Evolutionary conservation across 2,113 vertebrate species (phyloP), one percentile per base, ranked within the genome.

Genomic region (Sisor rabdophorus): DNA sequence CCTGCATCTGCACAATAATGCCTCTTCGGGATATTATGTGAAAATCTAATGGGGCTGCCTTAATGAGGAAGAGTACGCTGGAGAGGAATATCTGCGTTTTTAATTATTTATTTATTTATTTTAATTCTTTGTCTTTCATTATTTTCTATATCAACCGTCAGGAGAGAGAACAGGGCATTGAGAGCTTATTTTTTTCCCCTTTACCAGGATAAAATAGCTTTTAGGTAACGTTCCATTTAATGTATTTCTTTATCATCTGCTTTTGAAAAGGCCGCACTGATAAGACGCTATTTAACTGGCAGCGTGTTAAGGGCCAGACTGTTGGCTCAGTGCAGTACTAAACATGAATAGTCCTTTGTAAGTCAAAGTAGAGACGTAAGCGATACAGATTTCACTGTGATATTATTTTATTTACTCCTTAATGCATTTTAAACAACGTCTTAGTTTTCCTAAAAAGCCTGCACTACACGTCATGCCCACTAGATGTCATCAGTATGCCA

Each of bases 1-100:
- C 86, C 90, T 84, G 89, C 91, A 92, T 94, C 93, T 95, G 89
- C 94, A 94, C 95, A 95, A 95, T 95, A 94, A 96, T 92, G 86
- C 79, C 75, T 71, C 76, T 60, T 61, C 76, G 71, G 79, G 78
- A 84, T 84, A 81, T 86, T 77, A 78, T 84, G 79, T 92, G 87
- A 89, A 89, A 85, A 86, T 91, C 85, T 87, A 89, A 89, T 91
- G 87, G 47, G 86, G 86, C 84, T 86, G 89, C 77, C 84, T 87
- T 92, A 90, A 93, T 91, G 89, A 91, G 87, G 87, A 89, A 88
- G 85, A 88, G 88, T 85, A 90, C 89, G 88, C 83, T 84, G 84
- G 81, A 85, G 85, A 88, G 85, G 86, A 87, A 90, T 85, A 87
- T 91, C 87, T 89, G 78, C 79, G 87, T 84, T 89, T 36, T 36